These are phyloP conservation scores for Nyctalus aviator DNA, from an alignment of 2,797 vertebrate genomes.

Conservation along the genomic window DNA sequence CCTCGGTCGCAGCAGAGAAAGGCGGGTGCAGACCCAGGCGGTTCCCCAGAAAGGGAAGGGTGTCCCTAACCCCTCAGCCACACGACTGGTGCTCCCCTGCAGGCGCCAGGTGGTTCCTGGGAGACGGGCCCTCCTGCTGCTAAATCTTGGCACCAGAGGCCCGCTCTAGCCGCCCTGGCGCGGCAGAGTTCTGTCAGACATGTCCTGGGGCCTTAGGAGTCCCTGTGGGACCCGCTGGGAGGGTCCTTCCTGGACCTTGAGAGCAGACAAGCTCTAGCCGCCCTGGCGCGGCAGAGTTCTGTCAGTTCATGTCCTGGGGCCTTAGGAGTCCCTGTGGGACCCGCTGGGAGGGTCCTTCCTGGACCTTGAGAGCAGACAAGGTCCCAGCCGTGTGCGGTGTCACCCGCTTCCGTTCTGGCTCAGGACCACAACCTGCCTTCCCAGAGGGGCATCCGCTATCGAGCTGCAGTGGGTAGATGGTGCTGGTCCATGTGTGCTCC, in stretches of 20 bases:
- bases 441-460: neutral
- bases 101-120: neutral
- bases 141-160: constrained; percentile 14
- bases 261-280: constrained; percentile 14
- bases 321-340: neutral
- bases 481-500: neutral
- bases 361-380: neutral
- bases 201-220: constrained; percentile 8
- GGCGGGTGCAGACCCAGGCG: neutral
- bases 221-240: neutral
- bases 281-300: neutral
- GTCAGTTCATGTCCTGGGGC: neutral
- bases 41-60: neutral
- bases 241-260: neutral
- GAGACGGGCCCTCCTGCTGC: constrained; percentile 8
- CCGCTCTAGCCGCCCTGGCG: neutral
- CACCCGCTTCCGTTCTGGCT: neutral
- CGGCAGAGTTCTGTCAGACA: neutral
- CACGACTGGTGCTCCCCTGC: neutral
- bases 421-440: neutral
- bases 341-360: constrained; percentile 30
- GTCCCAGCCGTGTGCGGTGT: neutral
- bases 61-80: neutral
- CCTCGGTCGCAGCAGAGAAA: neutral
- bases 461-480: neutral